Evolutionary conservation across 2,113 vertebrate genomes (phyloP), one percentile per base, ranked within the genome.

Genomic region (Microcebus tavaratra): DNA sequence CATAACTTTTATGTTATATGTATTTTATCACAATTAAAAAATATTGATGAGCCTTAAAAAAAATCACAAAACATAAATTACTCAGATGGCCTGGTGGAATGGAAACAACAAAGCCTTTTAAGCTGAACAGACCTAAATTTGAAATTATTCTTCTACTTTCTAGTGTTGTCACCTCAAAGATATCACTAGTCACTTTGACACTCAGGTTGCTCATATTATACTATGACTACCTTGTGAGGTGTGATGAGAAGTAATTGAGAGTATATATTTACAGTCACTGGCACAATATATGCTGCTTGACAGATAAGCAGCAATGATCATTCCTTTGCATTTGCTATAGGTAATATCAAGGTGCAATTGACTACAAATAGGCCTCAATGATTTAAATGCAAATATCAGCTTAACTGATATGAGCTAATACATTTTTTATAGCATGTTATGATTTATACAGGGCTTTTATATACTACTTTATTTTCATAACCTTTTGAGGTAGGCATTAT

Each of bases 311-410:
- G 61, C 5, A 36, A 72, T 45, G 90, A 55, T 79, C 59, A 61
- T 25, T 14, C 42, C 42, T 90, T 55, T 90, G n/a, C 57, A 31
- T 57, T 83, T 57, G 4, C 8, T n/a, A 12, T 18, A n/a, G 29
- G 63, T 39, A 63, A 82, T 17, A 88, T 9, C 23, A 50, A 59
- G 3, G 27, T 63, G 0, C 57, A 75, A 68, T n/a, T 68, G 84
- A 68, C n/a, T 36, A 39, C 57, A 87, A 78, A 61, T 27, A 83
- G 57, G 21, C n/a, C 25, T 84, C 9, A 61, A 8, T n/a, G 34
- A 83, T 88, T 78, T 90, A 87, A 81, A 88, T 79, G 12, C 59
- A 96, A 90, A 68, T 61, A n/a, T 59, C 63, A 92, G 8, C 2
- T 55, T 81, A 70, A 36, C 8, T 25, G 75, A 81, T 5, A 61